Evolutionary conservation across 2,797 vertebrate species (phyloP).

Genomic region (Notolabrus celidotus): DNA sequence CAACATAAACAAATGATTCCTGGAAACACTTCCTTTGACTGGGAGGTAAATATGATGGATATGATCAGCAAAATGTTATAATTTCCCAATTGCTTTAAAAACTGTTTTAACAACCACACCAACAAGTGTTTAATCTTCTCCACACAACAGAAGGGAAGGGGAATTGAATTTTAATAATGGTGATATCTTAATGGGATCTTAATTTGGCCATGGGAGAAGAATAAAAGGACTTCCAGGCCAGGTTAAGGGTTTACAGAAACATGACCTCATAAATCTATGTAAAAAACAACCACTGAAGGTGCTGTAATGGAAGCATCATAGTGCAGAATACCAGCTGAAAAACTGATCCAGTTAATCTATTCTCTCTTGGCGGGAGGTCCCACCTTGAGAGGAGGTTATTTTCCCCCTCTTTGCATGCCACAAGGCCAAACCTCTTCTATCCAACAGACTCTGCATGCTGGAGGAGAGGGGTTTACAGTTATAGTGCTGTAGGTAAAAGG

Average conservation of each 20-base stretch:
- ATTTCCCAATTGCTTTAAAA: not conserved
- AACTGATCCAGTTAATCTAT: slow-evolving; percentile 6
- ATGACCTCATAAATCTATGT: not conserved
- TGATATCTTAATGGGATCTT: slow-evolving; percentile 1
- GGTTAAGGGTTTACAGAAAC: slow-evolving; percentile 6
- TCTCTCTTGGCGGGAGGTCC: not conserved
- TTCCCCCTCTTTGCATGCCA: not conserved
- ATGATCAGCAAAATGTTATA: no score
- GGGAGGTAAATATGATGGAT: no score
- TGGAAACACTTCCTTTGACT: no score
- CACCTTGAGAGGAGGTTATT: not conserved
- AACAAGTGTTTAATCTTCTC: not conserved
- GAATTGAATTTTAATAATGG: not conserved
- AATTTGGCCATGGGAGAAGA: not conserved
- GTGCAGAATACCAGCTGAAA: not conserved
- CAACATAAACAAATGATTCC: slow-evolving; percentile 3
- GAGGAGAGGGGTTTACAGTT: slow-evolving; percentile 55
- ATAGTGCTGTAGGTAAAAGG: slow-evolving; percentile 51
- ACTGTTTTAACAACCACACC: not conserved
- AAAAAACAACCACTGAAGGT: not conserved
- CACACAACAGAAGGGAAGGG: not conserved
- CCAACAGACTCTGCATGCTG: slow-evolving; percentile 19
- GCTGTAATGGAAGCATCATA: not conserved
- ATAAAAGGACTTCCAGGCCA: not conserved
- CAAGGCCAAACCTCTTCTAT: not conserved